phyloP scores from a whole-genome alignment of 53 echinoderm and acorn worm species.

The Arbacia lixula region DNA sequence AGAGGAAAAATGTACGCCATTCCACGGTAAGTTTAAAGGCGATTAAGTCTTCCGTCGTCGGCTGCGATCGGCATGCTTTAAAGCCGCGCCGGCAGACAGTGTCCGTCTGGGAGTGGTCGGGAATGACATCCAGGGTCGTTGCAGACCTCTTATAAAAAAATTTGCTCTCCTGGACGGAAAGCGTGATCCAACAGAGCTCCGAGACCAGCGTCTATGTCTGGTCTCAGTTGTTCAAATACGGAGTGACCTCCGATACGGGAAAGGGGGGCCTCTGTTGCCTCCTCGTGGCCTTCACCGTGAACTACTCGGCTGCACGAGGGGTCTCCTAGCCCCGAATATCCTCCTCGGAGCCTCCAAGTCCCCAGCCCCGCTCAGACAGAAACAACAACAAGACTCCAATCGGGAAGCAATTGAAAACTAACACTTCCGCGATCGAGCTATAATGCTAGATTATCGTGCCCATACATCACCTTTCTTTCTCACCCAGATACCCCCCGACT shows the following conservation, averaged over 20 bases:
- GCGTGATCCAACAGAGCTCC: too few species aligned
- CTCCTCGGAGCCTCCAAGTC: neutral
- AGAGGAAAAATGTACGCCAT: too few species aligned
- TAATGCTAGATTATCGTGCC: constrained; percentile 1
- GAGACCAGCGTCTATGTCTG: too few species aligned
- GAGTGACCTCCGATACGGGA: too few species aligned
- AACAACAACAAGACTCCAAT: constrained; percentile 32
- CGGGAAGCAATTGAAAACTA: constrained; percentile 47
- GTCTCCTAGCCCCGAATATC: neutral
- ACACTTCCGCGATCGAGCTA: constrained; percentile 29
- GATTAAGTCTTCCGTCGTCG: constrained; percentile 41
- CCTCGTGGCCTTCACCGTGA: constrained; percentile 24
- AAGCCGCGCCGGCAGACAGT: too few species aligned
- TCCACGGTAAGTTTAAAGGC: constrained; percentile 4
- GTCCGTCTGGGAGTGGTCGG: too few species aligned
- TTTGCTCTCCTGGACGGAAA: too few species aligned
- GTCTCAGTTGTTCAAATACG: too few species aligned
- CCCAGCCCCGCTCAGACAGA: constrained; percentile 5
- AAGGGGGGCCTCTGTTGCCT: too few species aligned
- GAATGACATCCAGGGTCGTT: too few species aligned
- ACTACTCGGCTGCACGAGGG: too few species aligned
- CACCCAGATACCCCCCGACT: neutral
- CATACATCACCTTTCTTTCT: neutral
- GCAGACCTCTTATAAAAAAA: too few species aligned
- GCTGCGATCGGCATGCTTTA: constrained; percentile 8